A percentile compares a stretch with the other conserved stretches of the same genome.
Conservation (phyloP, 2,797 vertebrate genomes). For the Eremophila alpestris region DNA sequence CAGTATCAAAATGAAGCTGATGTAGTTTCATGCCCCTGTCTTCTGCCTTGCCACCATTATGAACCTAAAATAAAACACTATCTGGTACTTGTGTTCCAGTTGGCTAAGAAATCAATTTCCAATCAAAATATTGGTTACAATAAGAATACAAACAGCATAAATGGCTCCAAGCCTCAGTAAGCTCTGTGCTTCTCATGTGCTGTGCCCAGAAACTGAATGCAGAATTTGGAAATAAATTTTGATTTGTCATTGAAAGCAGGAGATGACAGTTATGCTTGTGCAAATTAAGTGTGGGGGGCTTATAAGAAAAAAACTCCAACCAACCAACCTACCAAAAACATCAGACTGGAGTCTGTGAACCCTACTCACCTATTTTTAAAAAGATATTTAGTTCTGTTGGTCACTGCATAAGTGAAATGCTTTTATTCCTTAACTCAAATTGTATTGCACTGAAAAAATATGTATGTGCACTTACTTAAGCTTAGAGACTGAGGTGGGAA, state of each 20-base stretch:
- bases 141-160: not conserved
- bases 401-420: not conserved
- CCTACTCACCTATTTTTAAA: not conserved
- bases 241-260: not conserved
- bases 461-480: not conserved
- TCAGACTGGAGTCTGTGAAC: not conserved
- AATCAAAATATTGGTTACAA: not conserved
- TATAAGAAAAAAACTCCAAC: not conserved
- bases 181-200: not conserved
- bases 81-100: not conserved
- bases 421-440: not conserved
- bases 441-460: not conserved
- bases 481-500: not conserved
- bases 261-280: not conserved
- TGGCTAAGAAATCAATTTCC: not conserved
- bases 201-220: not conserved
- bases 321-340: not conserved
- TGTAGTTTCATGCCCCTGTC: not conserved
- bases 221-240: not conserved
- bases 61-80: not conserved
- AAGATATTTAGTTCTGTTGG: not conserved
- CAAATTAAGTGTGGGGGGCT: not conserved
- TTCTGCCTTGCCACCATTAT: not conserved
- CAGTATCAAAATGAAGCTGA: conserved; percentile 52
- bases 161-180: not conserved